phyloP scores from a whole-genome alignment of 2,888 invertebrate species.

The Agrilus mali region DNA sequence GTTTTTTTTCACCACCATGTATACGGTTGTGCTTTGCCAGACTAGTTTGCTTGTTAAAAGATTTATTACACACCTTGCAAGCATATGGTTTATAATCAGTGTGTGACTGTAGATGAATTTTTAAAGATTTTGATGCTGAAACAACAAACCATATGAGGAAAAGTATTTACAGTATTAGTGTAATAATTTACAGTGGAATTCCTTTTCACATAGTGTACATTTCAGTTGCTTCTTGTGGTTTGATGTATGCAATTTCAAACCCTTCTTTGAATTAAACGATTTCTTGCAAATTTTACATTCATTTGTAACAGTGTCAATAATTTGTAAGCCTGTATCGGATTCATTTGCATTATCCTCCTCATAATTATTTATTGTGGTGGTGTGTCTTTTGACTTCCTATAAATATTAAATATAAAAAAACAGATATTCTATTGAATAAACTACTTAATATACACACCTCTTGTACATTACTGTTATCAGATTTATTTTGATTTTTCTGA shows the following conservation, averaged over 20 bases:
- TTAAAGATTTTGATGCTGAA: slow-evolving; percentile 24
- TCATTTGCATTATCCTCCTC: slow-evolving; percentile 1
- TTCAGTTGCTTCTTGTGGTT: slow-evolving; percentile 23
- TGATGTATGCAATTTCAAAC: slow-evolving; percentile 21
- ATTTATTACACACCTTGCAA: slow-evolving; percentile 25
- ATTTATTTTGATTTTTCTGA: not conserved
- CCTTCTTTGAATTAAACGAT: slow-evolving; percentile 21
- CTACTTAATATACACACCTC: no score
- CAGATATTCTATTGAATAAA: no score
- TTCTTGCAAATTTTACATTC: slow-evolving; percentile 22
- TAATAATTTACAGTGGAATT: slow-evolving; percentile 24
- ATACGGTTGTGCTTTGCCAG: slow-evolving; percentile 26
- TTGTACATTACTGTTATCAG: not conserved
- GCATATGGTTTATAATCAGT: slow-evolving; percentile 23
- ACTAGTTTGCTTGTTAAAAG: slow-evolving; percentile 21
- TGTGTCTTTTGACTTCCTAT: not conserved
- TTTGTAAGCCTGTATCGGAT: slow-evolving; percentile 1
- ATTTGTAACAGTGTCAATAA: slow-evolving; percentile 4
- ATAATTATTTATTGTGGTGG: not conserved
- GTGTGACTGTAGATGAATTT: slow-evolving; percentile 21
- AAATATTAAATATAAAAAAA: no score
- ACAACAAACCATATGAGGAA: slow-evolving; percentile 6
- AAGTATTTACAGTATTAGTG: not conserved
- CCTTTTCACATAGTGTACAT: slow-evolving; percentile 25
- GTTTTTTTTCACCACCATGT: slow-evolving; percentile 26